A percentile compares a stretch with the other conserved stretches of the same genome.
phyloP scores from a whole-genome alignment of 2,888 invertebrate species.

The Melanophora roralis region DNA sequence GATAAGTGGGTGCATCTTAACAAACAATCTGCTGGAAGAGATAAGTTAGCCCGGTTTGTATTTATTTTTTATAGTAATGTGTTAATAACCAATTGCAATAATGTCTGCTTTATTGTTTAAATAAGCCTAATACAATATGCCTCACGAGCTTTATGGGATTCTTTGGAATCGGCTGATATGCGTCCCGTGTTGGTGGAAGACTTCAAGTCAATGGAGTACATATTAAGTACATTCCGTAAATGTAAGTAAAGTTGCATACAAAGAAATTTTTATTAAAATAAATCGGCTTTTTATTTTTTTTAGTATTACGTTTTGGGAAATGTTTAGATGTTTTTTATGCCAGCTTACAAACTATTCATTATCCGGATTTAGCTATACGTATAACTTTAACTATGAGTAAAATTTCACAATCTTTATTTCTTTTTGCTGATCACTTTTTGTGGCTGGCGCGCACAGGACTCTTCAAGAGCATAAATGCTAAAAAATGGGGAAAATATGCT shows the following conservation, averaged over 20 bases:
- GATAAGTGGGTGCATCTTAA: slow-evolving; percentile 75
- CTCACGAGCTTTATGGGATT: slow-evolving; percentile 88
- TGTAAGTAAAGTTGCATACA: slow-evolving; percentile 79
- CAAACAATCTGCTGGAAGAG: slow-evolving; percentile 74
- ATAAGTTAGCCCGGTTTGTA: slow-evolving; percentile 75
- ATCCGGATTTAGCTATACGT: slow-evolving; percentile 84
- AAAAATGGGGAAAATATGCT: slow-evolving; percentile 85
- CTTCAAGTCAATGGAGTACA: slow-evolving; percentile 88
- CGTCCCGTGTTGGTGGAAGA: slow-evolving; percentile 84
- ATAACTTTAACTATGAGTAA: slow-evolving; percentile 87
- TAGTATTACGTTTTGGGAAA: slow-evolving; percentile 91
- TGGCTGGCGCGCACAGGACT: slow-evolving; percentile 88
- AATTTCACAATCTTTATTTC: slow-evolving; percentile 86
- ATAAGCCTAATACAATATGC: slow-evolving; percentile 88
- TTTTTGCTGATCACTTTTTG: slow-evolving; percentile 90
- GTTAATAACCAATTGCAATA: too few species aligned
- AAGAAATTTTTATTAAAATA: background rate
- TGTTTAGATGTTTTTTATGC: slow-evolving; percentile 89
- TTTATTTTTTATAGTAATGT: too few species aligned
- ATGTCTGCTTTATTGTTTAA: slow-evolving; percentile 38
- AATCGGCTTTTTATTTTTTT: slow-evolving; percentile 74
- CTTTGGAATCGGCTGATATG: slow-evolving; percentile 79
- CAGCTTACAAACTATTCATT: slow-evolving; percentile 84
- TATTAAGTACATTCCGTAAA: slow-evolving; percentile 91
- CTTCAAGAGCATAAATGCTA: slow-evolving; percentile 82